Conservation (phyloP, 92 coral and sea anemone species). For the Umimayanthus kanabou region DNA sequence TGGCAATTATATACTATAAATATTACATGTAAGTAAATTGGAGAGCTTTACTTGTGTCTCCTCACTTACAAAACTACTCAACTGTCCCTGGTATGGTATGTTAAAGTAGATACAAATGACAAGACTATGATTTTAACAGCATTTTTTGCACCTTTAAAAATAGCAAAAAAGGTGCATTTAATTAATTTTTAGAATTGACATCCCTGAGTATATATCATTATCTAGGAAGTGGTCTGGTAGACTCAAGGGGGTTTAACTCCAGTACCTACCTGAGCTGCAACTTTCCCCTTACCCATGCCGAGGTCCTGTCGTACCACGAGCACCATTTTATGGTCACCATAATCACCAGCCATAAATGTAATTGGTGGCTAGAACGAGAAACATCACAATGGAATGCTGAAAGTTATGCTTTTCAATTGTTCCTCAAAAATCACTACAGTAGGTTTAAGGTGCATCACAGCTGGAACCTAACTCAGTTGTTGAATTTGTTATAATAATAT, state of each 20-base stretch:
- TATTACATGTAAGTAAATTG: too few species aligned
- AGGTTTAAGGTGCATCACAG: neutral
- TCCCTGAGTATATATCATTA: neutral
- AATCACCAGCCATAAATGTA: conserved; percentile 59
- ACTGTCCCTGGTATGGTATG: too few species aligned
- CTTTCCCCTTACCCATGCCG: conserved; percentile 98
- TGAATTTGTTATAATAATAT: too few species aligned
- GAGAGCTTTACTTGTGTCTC: too few species aligned
- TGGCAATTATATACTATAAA: too few species aligned
- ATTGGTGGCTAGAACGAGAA: conserved; percentile 29
- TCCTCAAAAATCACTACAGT: too few species aligned
- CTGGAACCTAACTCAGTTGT: neutral
- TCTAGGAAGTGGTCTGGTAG: too few species aligned
- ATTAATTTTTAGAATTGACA: neutral
- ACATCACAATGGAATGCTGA: neutral
- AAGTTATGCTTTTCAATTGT: neutral
- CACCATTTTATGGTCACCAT: conserved; percentile 95
- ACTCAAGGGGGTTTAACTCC: neutral
- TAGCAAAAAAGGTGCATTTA: too few species aligned
- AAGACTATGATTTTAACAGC: too few species aligned
- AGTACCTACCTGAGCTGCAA: conserved; percentile 91
- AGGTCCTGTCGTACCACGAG: conserved; percentile 95
- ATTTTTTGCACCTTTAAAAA: too few species aligned
- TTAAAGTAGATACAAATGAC: too few species aligned
- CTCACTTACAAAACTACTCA: too few species aligned